Evolutionary conservation across 2,888 invertebrate species (phyloP), one percentile per base, ranked within the genome.

Genomic region (Synergus itoensis): DNA sequence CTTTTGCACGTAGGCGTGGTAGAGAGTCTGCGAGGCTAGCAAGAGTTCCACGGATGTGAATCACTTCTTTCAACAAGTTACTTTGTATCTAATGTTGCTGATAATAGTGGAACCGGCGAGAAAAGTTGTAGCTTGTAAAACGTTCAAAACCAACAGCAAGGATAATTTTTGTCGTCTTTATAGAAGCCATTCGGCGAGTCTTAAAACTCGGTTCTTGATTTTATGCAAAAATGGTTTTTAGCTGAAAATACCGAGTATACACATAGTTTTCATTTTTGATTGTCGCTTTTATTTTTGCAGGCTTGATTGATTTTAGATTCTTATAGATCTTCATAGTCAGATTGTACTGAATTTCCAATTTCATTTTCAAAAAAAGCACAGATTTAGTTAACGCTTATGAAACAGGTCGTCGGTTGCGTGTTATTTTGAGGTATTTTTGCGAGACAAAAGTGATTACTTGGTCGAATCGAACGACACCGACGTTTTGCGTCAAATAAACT

Each of bases 21-120:
- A 45, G 21, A 67, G 64, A 64, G 18, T 43, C 14, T 21, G 45
- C 45, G 28, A 69, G 21, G 0, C 21, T 28, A 69, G 48, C 45
- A 16, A 48, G 16, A 69, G 69, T 69, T 45, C 28, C 48, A 69
- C 45, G 28, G 43, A 69, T 69, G 69, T 69, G 69, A 69, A 69
- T 69, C 48, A 69, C 28, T 69, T 16, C 18, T 69, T 48, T 69
- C 69, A 28, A 69, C 69, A 7, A 67, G 21, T 45, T 67, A 67
- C 28, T 14, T 36, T 43, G 18, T 65, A 65, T 65, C 65, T 43
- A 43, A 69, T 28, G 41, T 65, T 43, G 9, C 18, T 65, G 67
- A 67, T 69, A 48, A 69, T 48, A 69, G 45, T 48, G 43, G 67
- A 65, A 16, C 14, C n/a, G 14, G 16, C 40, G 21, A 45, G 21